phyloP scores from a whole-genome alignment of 2,113 vertebrate species.

The Archilochus colubris region DNA sequence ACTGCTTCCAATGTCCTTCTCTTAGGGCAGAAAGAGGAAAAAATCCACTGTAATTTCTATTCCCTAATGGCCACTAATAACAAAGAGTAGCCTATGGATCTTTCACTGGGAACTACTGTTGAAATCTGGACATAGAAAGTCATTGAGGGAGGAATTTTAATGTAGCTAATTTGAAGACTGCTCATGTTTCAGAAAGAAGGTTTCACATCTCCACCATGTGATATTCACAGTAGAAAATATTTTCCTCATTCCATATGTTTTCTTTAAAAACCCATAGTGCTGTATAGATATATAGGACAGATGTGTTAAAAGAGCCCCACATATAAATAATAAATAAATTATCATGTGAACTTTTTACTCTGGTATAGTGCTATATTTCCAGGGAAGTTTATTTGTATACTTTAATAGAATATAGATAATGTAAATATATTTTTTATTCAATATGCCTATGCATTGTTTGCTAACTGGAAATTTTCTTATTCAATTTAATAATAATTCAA shows the following conservation, averaged over 20 bases:
- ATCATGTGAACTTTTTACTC: not conserved
- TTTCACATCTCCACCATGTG: not conserved
- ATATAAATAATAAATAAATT: not conserved
- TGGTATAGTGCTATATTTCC: not conserved
- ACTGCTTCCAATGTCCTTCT: not conserved
- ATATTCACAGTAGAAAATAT: not conserved
- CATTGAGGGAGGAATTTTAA: not conserved
- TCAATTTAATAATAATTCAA: not conserved
- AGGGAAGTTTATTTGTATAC: not conserved
- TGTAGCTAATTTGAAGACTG: not conserved
- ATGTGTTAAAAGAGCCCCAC: not conserved
- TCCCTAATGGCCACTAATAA: not conserved
- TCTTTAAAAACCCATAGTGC: not conserved
- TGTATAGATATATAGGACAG: not conserved
- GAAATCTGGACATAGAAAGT: not conserved
- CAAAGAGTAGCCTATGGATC: not conserved
- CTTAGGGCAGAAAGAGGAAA: not conserved
- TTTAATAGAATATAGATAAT: not conserved
- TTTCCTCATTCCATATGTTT: not conserved
- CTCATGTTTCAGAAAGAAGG: not conserved
- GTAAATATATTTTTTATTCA: not conserved
- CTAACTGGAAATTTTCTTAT: constrained; percentile 19
- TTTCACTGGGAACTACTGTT: not conserved
- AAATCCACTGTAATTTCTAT: not conserved
- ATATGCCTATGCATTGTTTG: not conserved